These are phyloP conservation scores for Mechanitis mazaeus DNA, from an alignment of 2,888 invertebrate species.

Conservation along the genomic window DNA sequence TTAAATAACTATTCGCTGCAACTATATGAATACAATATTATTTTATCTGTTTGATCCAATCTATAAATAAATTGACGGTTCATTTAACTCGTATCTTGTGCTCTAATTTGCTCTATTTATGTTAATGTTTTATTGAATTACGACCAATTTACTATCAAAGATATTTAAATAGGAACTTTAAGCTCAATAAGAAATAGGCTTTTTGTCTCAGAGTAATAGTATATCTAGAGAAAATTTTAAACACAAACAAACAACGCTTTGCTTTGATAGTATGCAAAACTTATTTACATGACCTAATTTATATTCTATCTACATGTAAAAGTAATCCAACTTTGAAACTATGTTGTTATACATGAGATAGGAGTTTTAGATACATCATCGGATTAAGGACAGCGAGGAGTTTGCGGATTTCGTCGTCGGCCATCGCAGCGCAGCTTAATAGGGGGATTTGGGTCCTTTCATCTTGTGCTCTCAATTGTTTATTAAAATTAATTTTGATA, in stretches of 20 bases:
- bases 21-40: neutral
- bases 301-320: conserved; percentile 23
- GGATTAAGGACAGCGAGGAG: conserved; percentile 38
- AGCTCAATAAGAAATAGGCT: neutral
- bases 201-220: too few relatives aligned
- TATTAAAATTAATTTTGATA: conserved; percentile 3
- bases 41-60: conserved; percentile 10
- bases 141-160: neutral
- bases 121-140: neutral
- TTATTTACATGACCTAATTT: conserved; percentile 35
- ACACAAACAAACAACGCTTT: conserved; percentile 21
- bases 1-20: too few relatives aligned
- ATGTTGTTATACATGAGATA: conserved; percentile 37
- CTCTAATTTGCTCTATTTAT: neutral
- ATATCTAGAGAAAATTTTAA: neutral
- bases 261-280: conserved; percentile 47
- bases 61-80: neutral
- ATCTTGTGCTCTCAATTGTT: conserved; percentile 24
- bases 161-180: neutral
- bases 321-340: conserved; percentile 35
- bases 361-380: conserved; percentile 35
- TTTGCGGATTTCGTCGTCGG: conserved; percentile 36
- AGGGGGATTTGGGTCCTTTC: conserved; percentile 42
- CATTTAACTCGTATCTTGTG: neutral
- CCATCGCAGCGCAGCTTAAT: conserved; percentile 39